A percentile compares a stretch with the other conserved stretches of the same genome.
These are phyloP conservation scores for Cybosia mesomella DNA, from an alignment of 2,888 invertebrate genomes.

Conservation along the genomic window DNA sequence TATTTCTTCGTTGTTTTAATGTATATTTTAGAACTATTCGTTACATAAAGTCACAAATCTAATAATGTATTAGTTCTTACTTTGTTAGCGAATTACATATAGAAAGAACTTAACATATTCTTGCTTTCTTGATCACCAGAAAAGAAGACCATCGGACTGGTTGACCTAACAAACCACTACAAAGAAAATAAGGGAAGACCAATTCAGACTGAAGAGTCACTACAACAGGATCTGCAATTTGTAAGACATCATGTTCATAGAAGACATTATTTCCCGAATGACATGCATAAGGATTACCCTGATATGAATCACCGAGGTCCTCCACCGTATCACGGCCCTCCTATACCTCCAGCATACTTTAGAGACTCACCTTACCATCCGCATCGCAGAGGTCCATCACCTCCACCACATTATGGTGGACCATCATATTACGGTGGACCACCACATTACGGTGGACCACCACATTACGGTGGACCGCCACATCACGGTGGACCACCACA, in stretches of 20 bases:
- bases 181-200: not conserved
- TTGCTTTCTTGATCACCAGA: not conserved
- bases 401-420: not conserved
- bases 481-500: constrained; percentile 7
- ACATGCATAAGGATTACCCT: too few relatives aligned
- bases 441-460: constrained; percentile 15
- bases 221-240: not conserved
- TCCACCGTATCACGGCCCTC: not conserved
- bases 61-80: too few relatives aligned
- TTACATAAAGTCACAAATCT: too few relatives aligned
- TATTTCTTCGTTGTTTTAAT: too few relatives aligned
- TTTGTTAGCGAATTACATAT: not conserved
- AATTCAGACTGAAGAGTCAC: not conserved
- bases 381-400: constrained; percentile 10
- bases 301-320: not conserved
- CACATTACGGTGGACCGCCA: not conserved
- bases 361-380: not conserved
- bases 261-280: not conserved
- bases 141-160: not conserved
- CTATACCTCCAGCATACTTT: constrained; percentile 1
- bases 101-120: not conserved
- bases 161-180: not conserved
- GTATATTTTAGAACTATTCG: too few relatives aligned
- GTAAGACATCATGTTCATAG: not conserved
- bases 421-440: constrained; percentile 24